Evolutionary conservation across 2,113 vertebrate genomes (phyloP), one percentile per base, ranked within the genome.

Genomic region (Mohoua ochrocephala): DNA sequence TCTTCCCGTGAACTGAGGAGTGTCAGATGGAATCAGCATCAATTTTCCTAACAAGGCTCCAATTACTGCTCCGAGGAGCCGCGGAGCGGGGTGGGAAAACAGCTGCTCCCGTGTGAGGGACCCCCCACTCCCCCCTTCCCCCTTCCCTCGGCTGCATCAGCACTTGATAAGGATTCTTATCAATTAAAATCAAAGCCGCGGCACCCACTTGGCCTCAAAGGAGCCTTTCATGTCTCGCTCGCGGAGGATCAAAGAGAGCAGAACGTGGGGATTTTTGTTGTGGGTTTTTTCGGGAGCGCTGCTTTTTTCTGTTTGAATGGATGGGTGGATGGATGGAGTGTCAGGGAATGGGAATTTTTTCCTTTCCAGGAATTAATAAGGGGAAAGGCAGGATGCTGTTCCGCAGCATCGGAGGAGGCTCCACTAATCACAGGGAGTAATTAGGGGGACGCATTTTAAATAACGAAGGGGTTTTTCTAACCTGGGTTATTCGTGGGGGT

Each of bases 1-100:
- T 79, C 87, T 97, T 76, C 68, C 95, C 61, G 3, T 57, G 95
- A 94, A 91, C 91, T 73, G 91, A 92, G 91, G 88, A 69, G 82
- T 56, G 89, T 93, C 92, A 30, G 41, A 30, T 56, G 89, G 86
- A 94, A 96, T 97, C 85, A 96, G 83, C 91, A 8, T 97, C 95
- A 87, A 10, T 95, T 97, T 87, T 63, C 77, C 84, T 75, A 95
- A 95, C 70, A 22, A 82, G 91, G 86, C 76, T 42, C 44, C 87
- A 82, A 71, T 93, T 71, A 71, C 6, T 4, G 71, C 31, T 74
- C 41, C 37, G 6, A 65, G 71, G 74, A 39, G 33, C 15, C 5
- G 56, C 21, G 5, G 69, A 67, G 59, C 2, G 75, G 39, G 87
- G 31, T 33, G 49, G 87, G 94, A 16, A 49, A 96, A 39, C 96